These are phyloP conservation scores for Sisyra nigra DNA, from an alignment of 2,888 invertebrate species.

Conservation along the genomic window DNA sequence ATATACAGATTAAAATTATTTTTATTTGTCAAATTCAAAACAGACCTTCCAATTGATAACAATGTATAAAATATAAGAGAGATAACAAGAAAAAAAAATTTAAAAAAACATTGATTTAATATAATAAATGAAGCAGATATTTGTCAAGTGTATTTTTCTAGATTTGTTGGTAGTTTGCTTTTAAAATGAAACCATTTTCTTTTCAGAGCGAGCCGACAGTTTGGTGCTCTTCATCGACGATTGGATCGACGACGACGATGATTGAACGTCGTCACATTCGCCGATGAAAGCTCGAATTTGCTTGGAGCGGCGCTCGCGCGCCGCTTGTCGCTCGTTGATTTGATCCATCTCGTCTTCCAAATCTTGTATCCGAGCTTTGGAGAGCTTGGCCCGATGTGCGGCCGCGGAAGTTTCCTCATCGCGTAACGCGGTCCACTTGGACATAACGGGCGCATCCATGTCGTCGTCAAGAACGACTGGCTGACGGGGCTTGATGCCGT, in stretches of 20 bases:
- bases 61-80: no score
- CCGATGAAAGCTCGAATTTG: conserved; percentile 52
- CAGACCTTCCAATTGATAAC: no score
- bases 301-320: conserved; percentile 53
- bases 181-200: conserved; percentile 26
- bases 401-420: conserved; percentile 38
- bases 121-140: no score
- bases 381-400: conserved; percentile 43
- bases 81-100: no score
- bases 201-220: conserved; percentile 19
- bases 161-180: no score
- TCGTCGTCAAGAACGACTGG: conserved; percentile 20
- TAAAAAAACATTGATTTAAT: no score
- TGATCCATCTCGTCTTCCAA: conserved; percentile 63
- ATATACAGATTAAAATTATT: no score
- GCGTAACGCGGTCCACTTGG: conserved; percentile 45
- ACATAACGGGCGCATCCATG: conserved; percentile 20
- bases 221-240: conserved; percentile 14
- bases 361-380: conserved; percentile 50
- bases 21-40: no score
- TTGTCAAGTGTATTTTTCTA: no score
- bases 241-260: conserved; percentile 19
- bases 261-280: conserved; percentile 33
- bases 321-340: conserved; percentile 47
- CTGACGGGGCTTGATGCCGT: conserved; percentile 27